Evolutionary conservation across 2,113 vertebrate genomes (phyloP).

Genomic region (Lycaon pictus): DNA sequence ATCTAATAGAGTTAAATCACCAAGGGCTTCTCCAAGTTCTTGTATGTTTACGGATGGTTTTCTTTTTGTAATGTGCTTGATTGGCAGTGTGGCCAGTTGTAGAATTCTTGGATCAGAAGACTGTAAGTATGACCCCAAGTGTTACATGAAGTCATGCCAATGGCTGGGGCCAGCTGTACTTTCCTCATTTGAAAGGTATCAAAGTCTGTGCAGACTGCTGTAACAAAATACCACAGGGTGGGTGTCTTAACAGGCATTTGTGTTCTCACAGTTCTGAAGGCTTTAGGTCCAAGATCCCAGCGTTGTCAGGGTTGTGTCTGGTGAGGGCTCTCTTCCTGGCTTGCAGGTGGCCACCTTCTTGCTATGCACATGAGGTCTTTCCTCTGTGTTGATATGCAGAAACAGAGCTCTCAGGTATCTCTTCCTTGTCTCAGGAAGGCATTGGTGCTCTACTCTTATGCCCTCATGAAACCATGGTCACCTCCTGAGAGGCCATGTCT

Average conservation of each 20-base stretch:
- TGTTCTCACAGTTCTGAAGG: background rate
- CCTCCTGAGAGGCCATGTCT: background rate
- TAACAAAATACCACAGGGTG: accelerated
- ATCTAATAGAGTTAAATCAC: background rate
- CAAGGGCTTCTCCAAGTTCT: background rate
- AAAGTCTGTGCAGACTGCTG: accelerated
- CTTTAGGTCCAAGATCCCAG: background rate
- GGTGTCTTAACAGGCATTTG: background rate
- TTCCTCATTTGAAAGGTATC: too few relatives aligned
- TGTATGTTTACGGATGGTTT: background rate
- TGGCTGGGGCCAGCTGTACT: accelerated
- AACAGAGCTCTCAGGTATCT: background rate
- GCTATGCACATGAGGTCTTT: accelerated
- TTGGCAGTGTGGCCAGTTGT: background rate
- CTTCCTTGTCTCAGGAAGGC: background rate
- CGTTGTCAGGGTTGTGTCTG: accelerated
- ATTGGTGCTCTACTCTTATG: background rate
- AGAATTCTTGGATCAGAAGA: background rate
- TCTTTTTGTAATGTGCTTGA: background rate
- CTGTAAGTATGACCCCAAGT: background rate
- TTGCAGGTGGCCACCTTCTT: background rate
- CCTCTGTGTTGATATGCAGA: background rate
- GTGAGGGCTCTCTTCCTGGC: background rate
- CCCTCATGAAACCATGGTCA: background rate
- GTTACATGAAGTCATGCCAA: accelerated